Evolutionary conservation across 2,888 invertebrate genomes (phyloP).

Genomic region (Lasioglossum morio): DNA sequence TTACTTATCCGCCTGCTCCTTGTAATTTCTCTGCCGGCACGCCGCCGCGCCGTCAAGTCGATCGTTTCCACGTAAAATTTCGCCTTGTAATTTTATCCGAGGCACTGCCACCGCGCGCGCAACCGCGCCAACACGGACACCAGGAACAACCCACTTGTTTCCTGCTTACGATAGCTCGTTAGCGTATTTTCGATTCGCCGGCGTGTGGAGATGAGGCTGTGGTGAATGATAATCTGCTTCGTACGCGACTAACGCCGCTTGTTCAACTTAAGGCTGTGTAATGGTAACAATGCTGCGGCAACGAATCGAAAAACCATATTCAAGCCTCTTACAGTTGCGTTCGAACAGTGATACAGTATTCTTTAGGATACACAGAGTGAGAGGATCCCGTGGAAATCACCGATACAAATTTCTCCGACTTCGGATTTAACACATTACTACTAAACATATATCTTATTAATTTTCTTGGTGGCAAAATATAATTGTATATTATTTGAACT

Average conservation of each 20-base stretch:
- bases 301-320: not conserved
- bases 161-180: not conserved
- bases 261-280: not conserved
- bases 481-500: too few relatives aligned
- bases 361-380: too few relatives aligned
- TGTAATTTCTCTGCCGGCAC: conserved; percentile 31
- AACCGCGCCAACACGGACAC: not conserved
- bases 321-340: not conserved
- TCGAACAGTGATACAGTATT: too few relatives aligned
- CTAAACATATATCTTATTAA: not conserved
- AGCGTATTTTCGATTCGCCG: not conserved
- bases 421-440: too few relatives aligned
- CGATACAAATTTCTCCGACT: too few relatives aligned
- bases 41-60: conserved; percentile 12
- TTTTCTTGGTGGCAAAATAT: too few relatives aligned
- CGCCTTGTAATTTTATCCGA: conserved; percentile 1
- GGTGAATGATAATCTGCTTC: not conserved
- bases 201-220: too few relatives aligned
- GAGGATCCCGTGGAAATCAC: too few relatives aligned
- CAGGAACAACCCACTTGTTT: not conserved
- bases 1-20: conserved; percentile 38
- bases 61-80: conserved; percentile 43
- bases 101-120: not conserved
- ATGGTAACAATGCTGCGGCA: not conserved
- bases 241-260: not conserved